Evolutionary conservation across 2,888 invertebrate genomes (phyloP).

Genomic region (Pheosia gnoma): DNA sequence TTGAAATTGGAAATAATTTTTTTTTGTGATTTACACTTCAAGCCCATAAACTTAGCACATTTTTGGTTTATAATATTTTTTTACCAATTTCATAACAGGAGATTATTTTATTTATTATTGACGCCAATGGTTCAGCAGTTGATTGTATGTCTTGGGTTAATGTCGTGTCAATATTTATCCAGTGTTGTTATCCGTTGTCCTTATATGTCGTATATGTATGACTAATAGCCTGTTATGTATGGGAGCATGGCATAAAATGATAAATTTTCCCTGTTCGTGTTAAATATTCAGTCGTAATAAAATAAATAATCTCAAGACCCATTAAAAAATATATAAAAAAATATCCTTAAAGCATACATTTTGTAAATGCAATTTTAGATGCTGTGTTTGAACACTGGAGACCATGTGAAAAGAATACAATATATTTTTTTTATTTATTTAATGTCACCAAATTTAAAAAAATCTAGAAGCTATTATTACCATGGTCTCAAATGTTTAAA

Average conservation of each 20-base stretch:
- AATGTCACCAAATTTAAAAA: background rate
- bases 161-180: conserved; percentile 31
- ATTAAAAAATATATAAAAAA: conserved; percentile 44
- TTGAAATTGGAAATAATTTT: background rate
- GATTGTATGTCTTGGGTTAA: conserved; percentile 35
- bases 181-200: conserved; percentile 60
- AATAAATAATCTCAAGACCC: conserved; percentile 70
- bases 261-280: conserved; percentile 38
- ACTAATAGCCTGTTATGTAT: conserved; percentile 74
- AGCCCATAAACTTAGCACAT: conserved; percentile 12
- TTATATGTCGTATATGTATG: conserved; percentile 65
- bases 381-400: conserved; percentile 60
- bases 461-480: background rate
- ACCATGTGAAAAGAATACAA: conserved; percentile 26
- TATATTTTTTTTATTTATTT: background rate
- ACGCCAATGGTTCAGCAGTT: conserved; percentile 31
- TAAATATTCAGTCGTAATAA: conserved; percentile 54
- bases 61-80: conserved; percentile 10
- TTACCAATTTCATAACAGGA: conserved; percentile 63
- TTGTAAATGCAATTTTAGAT: conserved; percentile 70
- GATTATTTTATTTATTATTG: conserved; percentile 78
- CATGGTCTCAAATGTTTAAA: conserved; percentile 51
- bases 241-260: conserved; percentile 63
- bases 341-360: conserved; percentile 63
- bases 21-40: conserved; percentile 15